phyloP scores from a whole-genome alignment of 2,888 invertebrate species.

The Pollenia amentaria region DNA sequence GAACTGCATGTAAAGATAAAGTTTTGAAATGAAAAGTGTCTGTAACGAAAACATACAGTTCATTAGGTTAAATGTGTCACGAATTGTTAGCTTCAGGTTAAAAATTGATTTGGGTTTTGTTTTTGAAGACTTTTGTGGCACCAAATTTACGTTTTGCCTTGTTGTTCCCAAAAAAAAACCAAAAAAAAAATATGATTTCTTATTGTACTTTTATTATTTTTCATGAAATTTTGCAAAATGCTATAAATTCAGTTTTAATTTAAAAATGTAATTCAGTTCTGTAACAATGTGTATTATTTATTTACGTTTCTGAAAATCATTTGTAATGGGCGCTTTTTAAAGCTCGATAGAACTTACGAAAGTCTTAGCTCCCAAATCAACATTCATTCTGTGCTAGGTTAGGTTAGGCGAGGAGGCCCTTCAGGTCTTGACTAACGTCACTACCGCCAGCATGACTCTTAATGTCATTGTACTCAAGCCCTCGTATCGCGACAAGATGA shows the following conservation, averaged over 20 bases:
- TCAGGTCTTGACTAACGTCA: too few species aligned
- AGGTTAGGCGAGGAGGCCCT: too few species aligned
- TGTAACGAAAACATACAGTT: constrained; percentile 58
- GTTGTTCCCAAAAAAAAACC: background rate
- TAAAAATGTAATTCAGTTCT: background rate
- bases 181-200: background rate
- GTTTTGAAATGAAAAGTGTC: constrained; percentile 36
- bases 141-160: background rate
- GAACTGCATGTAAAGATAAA: background rate
- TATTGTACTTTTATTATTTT: constrained; percentile 13
- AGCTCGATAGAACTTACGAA: too few species aligned
- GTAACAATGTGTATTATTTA: too few species aligned
- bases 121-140: constrained; percentile 14
- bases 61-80: constrained; percentile 72
- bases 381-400: too few species aligned
- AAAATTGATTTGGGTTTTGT: constrained; percentile 29
- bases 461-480: too few species aligned
- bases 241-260: constrained; percentile 36
- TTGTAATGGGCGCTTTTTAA: too few species aligned
- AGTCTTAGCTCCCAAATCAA: background rate
- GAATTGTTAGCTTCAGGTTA: constrained; percentile 70
- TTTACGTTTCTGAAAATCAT: too few species aligned
- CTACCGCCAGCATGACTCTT: too few species aligned
- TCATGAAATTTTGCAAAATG: constrained; percentile 32
- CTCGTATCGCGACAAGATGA: too few species aligned